A percentile compares a stretch with the other conserved stretches of the same genome.
Conservation (phyloP, 2,113 vertebrate species). For the Vidua macroura region DNA sequence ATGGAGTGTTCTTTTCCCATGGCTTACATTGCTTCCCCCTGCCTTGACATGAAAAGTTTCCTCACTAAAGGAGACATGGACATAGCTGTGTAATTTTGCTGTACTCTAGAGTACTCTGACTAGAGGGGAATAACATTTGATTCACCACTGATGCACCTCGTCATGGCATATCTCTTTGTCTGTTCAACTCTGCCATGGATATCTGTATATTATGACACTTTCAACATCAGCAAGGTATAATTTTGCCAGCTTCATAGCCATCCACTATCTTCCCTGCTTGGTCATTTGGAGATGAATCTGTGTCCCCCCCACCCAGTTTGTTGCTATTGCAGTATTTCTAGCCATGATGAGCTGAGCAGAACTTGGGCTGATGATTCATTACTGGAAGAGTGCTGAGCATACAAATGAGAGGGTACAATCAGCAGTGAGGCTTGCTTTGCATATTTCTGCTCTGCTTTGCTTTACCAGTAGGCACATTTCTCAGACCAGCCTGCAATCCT, state of each 20-base stretch:
- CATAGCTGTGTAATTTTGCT: background rate
- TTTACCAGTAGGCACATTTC: background rate
- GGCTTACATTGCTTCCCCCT: background rate
- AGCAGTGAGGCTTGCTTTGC: background rate
- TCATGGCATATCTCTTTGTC: background rate
- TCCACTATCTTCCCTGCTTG: background rate
- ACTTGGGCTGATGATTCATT: constrained; percentile 54
- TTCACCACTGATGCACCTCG: background rate
- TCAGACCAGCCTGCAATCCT: background rate
- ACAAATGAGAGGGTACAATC: constrained; percentile 39
- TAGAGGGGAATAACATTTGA: background rate
- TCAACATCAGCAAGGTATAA: background rate
- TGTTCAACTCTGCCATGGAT: background rate
- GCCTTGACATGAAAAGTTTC: background rate
- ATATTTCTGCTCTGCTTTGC: background rate
- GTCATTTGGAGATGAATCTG: background rate
- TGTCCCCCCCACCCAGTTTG: background rate
- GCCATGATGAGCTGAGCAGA: constrained; percentile 22
- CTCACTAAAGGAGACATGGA: background rate
- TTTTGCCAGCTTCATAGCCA: background rate
- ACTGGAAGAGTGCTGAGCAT: constrained; percentile 30
- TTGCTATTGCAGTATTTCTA: constrained; percentile 24
- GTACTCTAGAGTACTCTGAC: background rate
- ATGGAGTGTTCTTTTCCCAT: background rate
- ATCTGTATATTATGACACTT: background rate